Percentiles rank a stretch among this genome's conserved stretches.
Conservation (phyloP, 1,140 invertebrate species). For the Drosophila nigromelanica region DNA sequence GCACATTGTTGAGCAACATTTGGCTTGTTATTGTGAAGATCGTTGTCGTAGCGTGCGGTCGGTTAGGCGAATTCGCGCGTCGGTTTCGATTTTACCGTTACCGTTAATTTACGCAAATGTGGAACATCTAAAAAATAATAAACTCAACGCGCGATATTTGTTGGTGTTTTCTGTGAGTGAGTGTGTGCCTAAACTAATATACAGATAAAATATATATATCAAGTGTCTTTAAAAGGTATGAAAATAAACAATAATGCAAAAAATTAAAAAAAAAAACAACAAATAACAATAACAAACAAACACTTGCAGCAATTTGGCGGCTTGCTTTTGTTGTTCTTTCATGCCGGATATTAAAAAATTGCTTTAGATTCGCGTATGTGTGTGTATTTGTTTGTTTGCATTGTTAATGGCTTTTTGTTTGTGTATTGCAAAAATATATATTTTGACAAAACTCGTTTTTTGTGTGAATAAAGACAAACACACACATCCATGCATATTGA, state of each 20-base stretch:
- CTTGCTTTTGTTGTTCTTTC: constrained; percentile 40
- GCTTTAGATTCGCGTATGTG: constrained; percentile 21
- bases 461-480: constrained; percentile 25
- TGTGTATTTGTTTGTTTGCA: constrained; percentile 32
- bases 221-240: constrained; percentile 29
- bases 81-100: constrained; percentile 43
- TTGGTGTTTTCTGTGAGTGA: constrained; percentile 22
- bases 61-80: constrained; percentile 23
- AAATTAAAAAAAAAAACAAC: neutral
- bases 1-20: constrained; percentile 38
- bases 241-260: constrained; percentile 8
- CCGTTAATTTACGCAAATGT: constrained; percentile 30
- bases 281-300: constrained; percentile 6
- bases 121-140: constrained; percentile 10
- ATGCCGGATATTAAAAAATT: constrained; percentile 48
- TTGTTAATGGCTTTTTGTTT: constrained; percentile 43
- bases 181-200: constrained; percentile 3
- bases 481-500: constrained; percentile 44
- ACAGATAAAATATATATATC: constrained; percentile 1
- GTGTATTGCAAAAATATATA: constrained; percentile 61
- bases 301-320: constrained; percentile 27
- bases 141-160: constrained; percentile 11
- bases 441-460: constrained; percentile 67
- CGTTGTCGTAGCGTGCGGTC: constrained; percentile 42
- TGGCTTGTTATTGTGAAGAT: constrained; percentile 29